phyloP scores from a whole-genome alignment of 2,888 invertebrate genomes.

The Campoletis raptor region DNA sequence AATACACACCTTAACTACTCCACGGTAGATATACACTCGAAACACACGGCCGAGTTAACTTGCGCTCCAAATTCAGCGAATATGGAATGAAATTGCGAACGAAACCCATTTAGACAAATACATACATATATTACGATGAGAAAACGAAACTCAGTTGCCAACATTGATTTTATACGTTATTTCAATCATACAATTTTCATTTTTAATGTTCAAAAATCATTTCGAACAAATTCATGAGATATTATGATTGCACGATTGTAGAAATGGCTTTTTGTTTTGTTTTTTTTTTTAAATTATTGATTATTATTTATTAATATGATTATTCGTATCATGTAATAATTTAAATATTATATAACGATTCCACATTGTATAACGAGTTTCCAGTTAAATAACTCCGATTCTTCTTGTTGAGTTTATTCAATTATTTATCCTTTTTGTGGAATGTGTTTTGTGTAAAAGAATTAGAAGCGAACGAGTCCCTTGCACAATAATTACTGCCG shows the following conservation, averaged over 20 bases:
- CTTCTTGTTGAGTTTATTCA: background rate
- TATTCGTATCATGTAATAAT: background rate
- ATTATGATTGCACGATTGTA: too few species aligned
- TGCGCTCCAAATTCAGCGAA: constrained; percentile 16
- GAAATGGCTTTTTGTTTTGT: too few species aligned
- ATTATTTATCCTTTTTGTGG: constrained; percentile 2
- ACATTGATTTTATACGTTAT: background rate
- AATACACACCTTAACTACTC: constrained; percentile 40
- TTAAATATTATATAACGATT: background rate
- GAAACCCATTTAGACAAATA: background rate
- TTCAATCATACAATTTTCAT: background rate
- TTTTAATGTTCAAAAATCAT: background rate
- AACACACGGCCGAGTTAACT: background rate
- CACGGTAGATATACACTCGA: background rate
- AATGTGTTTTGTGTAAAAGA: background rate
- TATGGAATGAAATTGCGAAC: constrained; percentile 16
- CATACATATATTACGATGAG: background rate
- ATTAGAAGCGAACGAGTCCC: background rate
- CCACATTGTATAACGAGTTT: background rate
- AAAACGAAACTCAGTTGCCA: background rate
- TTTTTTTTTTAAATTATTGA: too few species aligned
- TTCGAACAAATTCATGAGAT: background rate
- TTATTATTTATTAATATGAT: background rate
- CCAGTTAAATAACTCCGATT: background rate
- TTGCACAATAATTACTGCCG: constrained; percentile 55